Conservation (phyloP, 2,888 invertebrate species). For the Idaea straminata region DNA sequence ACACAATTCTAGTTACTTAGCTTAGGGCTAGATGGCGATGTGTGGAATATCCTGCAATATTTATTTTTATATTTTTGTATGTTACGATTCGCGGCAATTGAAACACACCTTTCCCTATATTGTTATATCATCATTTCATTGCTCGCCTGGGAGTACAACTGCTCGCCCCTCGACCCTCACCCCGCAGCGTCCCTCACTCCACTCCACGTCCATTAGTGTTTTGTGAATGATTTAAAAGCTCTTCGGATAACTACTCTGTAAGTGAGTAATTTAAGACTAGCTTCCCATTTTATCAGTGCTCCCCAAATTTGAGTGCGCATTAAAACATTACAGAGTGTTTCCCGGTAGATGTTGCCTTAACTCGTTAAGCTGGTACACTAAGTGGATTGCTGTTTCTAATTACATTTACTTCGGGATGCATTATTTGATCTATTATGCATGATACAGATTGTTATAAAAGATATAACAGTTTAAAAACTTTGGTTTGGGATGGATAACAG, state of each 20-base stretch:
- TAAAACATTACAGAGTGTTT: conserved; percentile 68
- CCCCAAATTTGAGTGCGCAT: conserved; percentile 79
- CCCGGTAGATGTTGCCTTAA: conserved; percentile 40
- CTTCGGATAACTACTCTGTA: conserved; percentile 81
- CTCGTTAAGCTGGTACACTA: conserved; percentile 37
- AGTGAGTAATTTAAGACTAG: conserved; percentile 80
- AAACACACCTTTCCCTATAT: conserved; percentile 69
- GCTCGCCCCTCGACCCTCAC: conserved; percentile 44
- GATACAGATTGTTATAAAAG: conserved; percentile 11
- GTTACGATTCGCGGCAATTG: conserved; percentile 67
- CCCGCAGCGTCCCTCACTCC: conserved; percentile 41
- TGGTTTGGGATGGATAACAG: too few relatives aligned
- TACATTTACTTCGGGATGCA: conserved; percentile 19
- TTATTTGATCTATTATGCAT: conserved; percentile 14
- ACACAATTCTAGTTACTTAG: too few relatives aligned
- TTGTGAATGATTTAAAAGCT: conserved; percentile 81
- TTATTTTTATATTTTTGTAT: conserved; percentile 7
- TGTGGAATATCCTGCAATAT: too few relatives aligned
- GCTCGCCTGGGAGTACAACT: conserved; percentile 73
- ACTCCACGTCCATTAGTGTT: conserved; percentile 80
- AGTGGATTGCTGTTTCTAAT: conserved; percentile 46
- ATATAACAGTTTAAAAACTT: too few relatives aligned
- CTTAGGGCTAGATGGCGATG: too few relatives aligned
- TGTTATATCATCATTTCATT: conserved; percentile 78
- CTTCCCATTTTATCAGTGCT: conserved; percentile 79